Conservation (phyloP, 2,888 invertebrate species). For the Pseudococcus longispinus region DNA sequence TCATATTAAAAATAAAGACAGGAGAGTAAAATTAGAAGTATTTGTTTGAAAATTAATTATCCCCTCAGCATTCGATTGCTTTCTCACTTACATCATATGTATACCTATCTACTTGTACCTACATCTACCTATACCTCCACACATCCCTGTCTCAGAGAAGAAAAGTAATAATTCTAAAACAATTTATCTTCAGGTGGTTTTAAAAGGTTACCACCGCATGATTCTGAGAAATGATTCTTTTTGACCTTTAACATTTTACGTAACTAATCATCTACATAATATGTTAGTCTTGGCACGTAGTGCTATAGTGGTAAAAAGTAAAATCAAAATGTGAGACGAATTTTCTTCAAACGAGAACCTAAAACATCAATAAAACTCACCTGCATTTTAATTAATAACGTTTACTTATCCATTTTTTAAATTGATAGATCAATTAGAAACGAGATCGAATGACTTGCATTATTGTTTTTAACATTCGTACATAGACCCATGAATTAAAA, state of each 20-base stretch:
- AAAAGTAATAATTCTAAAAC: background rate
- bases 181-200: background rate
- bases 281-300: background rate
- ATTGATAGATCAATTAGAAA: background rate
- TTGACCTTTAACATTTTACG: background rate
- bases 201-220: background rate
- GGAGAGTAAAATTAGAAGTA: no score
- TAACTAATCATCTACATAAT: background rate
- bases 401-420: background rate
- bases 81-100: no score
- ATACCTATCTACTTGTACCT: no score
- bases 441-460: background rate
- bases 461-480: background rate
- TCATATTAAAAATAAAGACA: no score
- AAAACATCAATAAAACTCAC: background rate
- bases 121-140: background rate
- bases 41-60: no score
- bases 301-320: background rate
- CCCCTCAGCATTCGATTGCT: no score
- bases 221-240: background rate
- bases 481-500: background rate
- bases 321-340: background rate
- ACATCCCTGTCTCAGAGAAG: background rate
- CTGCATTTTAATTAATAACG: background rate
- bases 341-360: background rate